phyloP scores from a whole-genome alignment of 2,888 invertebrate species.

The Patella caerulea region DNA sequence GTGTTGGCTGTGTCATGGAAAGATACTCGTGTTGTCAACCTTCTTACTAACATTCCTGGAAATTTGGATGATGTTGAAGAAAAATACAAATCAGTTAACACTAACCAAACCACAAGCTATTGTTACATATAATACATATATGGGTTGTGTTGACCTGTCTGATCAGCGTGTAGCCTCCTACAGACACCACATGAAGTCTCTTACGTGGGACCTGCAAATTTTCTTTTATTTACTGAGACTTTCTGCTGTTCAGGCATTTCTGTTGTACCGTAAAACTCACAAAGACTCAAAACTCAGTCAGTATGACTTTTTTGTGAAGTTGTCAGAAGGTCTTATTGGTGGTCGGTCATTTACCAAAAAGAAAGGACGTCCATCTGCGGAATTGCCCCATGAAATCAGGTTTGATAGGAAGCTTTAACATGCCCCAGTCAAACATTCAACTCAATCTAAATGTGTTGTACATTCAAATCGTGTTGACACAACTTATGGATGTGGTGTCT shows the following conservation, averaged over 20 bases:
- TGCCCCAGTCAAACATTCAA: background rate
- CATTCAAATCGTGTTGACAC: background rate
- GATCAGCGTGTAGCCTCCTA: slow-evolving; percentile 6
- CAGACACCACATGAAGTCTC: background rate
- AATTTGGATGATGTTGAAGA: background rate
- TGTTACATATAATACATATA: slow-evolving; percentile 1
- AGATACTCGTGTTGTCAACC: background rate
- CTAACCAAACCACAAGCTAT: background rate
- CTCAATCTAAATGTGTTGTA: background rate
- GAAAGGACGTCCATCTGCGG: slow-evolving; percentile 3
- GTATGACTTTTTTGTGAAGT: background rate
- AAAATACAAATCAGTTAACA: background rate
- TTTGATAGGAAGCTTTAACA: background rate
- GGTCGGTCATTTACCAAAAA: background rate
- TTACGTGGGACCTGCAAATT: slow-evolving; percentile 7
- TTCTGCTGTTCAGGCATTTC: slow-evolving; percentile 8
- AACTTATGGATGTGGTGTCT: background rate
- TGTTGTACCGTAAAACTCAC: background rate
- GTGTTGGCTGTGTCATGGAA: background rate
- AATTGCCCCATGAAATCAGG: background rate
- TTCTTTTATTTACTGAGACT: slow-evolving; percentile 7
- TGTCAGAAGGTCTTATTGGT: slow-evolving; percentile 1
- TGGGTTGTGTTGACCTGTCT: slow-evolving; percentile 1
- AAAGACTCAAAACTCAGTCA: background rate
- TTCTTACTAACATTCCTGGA: background rate